Evolutionary conservation across 2,113 vertebrate genomes (phyloP).

Genomic region (Xiphorhynchus elegans): DNA sequence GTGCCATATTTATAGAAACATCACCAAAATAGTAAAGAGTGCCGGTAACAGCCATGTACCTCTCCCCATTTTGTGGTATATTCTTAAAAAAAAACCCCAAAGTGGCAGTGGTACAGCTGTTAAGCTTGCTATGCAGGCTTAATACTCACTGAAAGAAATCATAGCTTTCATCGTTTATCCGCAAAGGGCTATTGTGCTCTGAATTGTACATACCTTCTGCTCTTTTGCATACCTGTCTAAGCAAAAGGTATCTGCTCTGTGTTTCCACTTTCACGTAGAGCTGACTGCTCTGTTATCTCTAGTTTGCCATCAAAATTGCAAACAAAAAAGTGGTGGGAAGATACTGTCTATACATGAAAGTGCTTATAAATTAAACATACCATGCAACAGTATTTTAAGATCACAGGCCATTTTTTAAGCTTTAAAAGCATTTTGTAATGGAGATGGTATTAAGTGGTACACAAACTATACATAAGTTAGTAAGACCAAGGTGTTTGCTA

Average conservation of each 20-base stretch:
- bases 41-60: neutral
- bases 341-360: neutral
- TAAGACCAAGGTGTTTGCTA: neutral
- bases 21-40: neutral
- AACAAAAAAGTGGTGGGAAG: neutral
- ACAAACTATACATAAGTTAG: neutral
- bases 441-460: constrained; percentile 14
- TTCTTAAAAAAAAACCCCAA: neutral
- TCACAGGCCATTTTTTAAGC: constrained; percentile 23
- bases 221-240: neutral
- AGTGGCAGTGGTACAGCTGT: neutral
- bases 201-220: neutral
- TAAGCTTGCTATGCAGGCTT: neutral
- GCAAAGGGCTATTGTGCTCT: neutral
- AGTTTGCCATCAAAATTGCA: neutral
- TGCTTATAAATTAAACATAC: constrained; percentile 35
- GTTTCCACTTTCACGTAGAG: neutral
- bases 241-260: neutral
- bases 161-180: neutral
- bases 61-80: neutral
- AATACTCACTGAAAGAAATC: neutral
- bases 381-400: constrained; percentile 15
- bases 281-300: neutral
- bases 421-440: constrained; percentile 41
- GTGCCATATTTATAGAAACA: neutral